A percentile compares a stretch with the other conserved stretches of the same genome.
phyloP scores from a whole-genome alignment of 2,888 invertebrate species.

The Bombyx huttoni region DNA sequence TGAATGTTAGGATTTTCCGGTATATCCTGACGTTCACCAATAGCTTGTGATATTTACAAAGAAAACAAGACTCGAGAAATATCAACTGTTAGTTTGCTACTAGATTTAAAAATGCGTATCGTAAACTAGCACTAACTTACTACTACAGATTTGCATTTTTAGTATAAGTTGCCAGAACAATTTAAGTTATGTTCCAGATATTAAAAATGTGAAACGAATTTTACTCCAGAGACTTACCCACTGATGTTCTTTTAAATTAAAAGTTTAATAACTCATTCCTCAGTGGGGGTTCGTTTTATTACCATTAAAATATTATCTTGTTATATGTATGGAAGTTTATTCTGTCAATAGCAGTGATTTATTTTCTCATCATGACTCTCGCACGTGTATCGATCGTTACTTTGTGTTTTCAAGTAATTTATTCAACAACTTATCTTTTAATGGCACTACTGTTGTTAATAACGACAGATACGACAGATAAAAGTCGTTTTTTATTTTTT shows the following conservation, averaged over 20 bases:
- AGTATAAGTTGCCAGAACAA: neutral
- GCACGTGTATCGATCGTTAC: neutral
- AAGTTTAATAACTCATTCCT: conserved; percentile 2
- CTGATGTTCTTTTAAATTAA: conserved; percentile 4
- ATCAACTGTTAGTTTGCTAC: neutral
- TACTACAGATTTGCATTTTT: neutral
- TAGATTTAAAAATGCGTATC: neutral
- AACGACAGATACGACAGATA: no score
- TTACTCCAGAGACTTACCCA: neutral
- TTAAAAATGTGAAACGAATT: neutral
- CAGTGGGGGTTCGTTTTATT: conserved; percentile 4
- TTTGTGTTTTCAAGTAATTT: no score
- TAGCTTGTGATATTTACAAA: neutral
- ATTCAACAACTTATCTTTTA: no score
- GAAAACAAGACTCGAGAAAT: neutral
- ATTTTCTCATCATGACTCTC: neutral
- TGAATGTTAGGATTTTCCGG: neutral
- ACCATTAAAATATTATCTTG: conserved; percentile 5
- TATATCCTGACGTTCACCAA: neutral
- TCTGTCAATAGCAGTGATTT: neutral
- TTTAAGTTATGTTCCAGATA: neutral
- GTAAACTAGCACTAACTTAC: neutral
- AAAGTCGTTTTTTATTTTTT: no score
- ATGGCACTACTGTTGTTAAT: no score
- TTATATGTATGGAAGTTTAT: conserved; percentile 4